These are phyloP conservation scores for Bos javanicus DNA, from an alignment of 2,113 vertebrate genomes.

Conservation along the genomic window DNA sequence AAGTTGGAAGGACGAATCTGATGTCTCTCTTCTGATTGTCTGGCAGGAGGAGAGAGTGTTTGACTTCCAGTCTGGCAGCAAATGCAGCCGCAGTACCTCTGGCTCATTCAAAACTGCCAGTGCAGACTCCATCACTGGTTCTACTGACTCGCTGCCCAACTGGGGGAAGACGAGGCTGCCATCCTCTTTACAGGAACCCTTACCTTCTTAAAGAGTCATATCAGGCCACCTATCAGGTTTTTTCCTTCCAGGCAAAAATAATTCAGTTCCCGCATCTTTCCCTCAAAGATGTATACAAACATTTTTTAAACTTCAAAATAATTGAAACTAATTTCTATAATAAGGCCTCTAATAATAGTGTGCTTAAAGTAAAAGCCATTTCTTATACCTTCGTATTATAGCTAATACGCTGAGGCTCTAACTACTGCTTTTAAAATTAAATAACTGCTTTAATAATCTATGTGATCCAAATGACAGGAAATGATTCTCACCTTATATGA, in stretches of 20 bases:
- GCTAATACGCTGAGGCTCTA: not conserved
- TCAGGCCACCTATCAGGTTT: not conserved
- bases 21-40: not conserved
- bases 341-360: not conserved
- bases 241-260: conserved; percentile 16
- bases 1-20: conserved; percentile 22
- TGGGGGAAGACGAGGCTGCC: not conserved
- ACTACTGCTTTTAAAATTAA: conserved; percentile 23
- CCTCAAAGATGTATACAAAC: not conserved
- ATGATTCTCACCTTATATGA: not conserved
- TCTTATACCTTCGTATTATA: not conserved
- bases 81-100: not conserved
- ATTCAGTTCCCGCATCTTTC: not conserved
- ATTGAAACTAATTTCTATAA: not conserved
- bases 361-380: not conserved
- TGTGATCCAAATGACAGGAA: not conserved
- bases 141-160: too few species aligned
- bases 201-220: not conserved
- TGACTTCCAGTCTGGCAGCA: conserved; percentile 42
- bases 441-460: not conserved
- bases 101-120: not conserved
- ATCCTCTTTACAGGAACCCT: not conserved
- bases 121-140: not conserved
- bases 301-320: not conserved
- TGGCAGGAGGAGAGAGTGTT: conserved; percentile 24